Evolutionary conservation across 2,797 vertebrate genomes (phyloP), one percentile per base, ranked within the genome.

Genomic region (Rhinichthys osculus): DNA sequence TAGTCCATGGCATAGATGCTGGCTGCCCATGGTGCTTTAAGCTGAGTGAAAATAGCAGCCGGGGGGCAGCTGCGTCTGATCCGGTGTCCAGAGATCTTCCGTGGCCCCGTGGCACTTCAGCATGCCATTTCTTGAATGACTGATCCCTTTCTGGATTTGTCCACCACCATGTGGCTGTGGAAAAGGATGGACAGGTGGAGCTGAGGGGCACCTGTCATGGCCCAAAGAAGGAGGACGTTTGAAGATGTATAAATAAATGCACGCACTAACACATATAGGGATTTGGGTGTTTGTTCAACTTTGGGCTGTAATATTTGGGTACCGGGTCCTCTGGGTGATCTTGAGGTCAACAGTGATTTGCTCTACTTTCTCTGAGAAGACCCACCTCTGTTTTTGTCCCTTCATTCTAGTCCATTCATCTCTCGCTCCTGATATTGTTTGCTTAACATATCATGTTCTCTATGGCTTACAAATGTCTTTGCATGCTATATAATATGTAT

Each of bases 111-210:
- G 90, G 91, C 90, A 89, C 90, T 91, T 87, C 92, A 87, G 91
- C 94, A 94, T 95, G 90, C 93, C 95, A 95, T 90, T 91, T 92
- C 92, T 93, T 95, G 93, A 95, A 94, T 96, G 95, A 95, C 95
- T 94, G 95, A 92, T 91, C 94, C 95, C 95, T 96, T 85, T 95
- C 92, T 96, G 93, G 94, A 94, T 92, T 85, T 82, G 86, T 76
- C 81, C 72, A 90, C 88, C 87, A 91, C 87, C 90, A 88, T 91
- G 89, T 93, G 91, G 90, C 47, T 88, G 91, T 85, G 90, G 92
- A 93, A 83, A 93, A 95, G 93, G 91, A 85, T 78, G 89, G 93
- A 94, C 95, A 96, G 96, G 96, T 96, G 95, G 96, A 93, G 92
- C 89, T 86, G 79, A 27, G 82, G 78, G 82, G 87, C 94, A 95